Percentiles rank a stretch among this genome's conserved stretches.
Evolutionary conservation across 1,140 invertebrate species (phyloP).

Genomic region (Anthonomus grandis): DNA sequence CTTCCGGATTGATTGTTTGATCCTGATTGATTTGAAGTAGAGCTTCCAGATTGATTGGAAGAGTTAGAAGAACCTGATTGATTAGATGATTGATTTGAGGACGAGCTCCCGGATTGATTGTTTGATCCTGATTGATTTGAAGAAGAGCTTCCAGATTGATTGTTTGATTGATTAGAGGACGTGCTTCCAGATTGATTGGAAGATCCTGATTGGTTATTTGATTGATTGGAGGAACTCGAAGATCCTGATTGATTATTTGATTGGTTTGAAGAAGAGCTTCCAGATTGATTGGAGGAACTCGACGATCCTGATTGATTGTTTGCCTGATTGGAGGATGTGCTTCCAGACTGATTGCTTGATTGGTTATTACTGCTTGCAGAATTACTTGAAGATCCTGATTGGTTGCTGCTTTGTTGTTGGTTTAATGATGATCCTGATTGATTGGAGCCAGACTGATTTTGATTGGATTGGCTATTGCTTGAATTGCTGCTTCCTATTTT

Average conservation of each 20-base stretch:
- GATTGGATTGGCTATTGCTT: no score
- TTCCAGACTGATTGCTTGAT: neutral
- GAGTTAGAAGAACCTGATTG: conserved; percentile 1
- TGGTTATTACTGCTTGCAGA: neutral
- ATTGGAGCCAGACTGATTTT: conserved; percentile 1
- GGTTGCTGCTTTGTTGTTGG: conserved; percentile 10
- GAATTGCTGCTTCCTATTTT: conserved; percentile 4
- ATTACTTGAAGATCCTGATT: conserved; percentile 6
- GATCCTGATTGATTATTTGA: conserved; percentile 11
- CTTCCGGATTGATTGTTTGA: conserved; percentile 11
- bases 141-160: conserved; percentile 6
- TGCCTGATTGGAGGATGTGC: no score
- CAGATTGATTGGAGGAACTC: neutral
- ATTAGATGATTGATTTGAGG: no score
- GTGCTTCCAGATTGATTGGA: conserved; percentile 1
- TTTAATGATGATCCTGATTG: conserved; percentile 15
- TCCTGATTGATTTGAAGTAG: conserved; percentile 9
- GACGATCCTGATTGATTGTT: conserved; percentile 3
- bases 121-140: conserved; percentile 13
- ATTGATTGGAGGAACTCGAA: conserved; percentile 13
- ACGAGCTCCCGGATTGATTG: conserved; percentile 5
- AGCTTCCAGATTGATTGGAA: neutral
- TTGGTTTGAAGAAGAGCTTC: conserved; percentile 8
- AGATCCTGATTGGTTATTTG: conserved; percentile 12
- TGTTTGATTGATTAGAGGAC: neutral